Conservation (phyloP, 2,797 vertebrate genomes). For the Urosaurus nigricauda region DNA sequence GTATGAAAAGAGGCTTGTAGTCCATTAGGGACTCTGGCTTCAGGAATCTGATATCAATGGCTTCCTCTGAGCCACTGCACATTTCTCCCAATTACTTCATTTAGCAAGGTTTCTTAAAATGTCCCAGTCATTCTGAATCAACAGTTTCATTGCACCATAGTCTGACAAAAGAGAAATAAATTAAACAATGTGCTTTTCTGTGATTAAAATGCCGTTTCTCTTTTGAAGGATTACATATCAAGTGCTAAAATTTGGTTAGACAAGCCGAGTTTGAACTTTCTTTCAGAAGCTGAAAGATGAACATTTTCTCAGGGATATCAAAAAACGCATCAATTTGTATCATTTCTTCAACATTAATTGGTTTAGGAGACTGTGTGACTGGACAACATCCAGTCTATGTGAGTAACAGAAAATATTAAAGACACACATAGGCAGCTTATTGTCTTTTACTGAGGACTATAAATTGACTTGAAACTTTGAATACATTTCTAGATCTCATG, state of each 20-base stretch:
- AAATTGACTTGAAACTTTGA: neutral
- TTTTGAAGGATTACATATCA: slow-evolving; percentile 30
- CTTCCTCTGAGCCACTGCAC: neutral
- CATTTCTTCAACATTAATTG: slow-evolving; percentile 35
- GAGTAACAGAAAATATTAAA: neutral
- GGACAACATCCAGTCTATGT: neutral
- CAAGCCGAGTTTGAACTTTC: slow-evolving; percentile 38
- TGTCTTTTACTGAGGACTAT: neutral
- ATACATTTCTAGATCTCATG: neutral
- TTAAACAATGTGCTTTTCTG: slow-evolving; percentile 11
- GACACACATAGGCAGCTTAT: neutral
- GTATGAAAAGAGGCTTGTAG: slow-evolving; percentile 4
- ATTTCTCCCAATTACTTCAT: slow-evolving; percentile 40
- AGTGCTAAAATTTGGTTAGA: neutral
- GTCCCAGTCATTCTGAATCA: slow-evolving; percentile 10
- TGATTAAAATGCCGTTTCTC: neutral
- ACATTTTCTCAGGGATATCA: slow-evolving; percentile 42
- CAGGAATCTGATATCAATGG: slow-evolving; percentile 8
- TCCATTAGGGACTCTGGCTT: neutral
- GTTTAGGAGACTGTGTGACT: slow-evolving; percentile 28
- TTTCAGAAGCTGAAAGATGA: slow-evolving; percentile 48
- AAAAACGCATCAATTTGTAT: slow-evolving; percentile 42
- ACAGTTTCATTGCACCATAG: slow-evolving; percentile 1
- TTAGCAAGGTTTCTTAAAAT: neutral
- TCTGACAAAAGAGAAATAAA: slow-evolving; percentile 16